Base-by-base conservation (phyloP, 2,888 invertebrate genomes). In the Coecobrya sp. region DNA sequence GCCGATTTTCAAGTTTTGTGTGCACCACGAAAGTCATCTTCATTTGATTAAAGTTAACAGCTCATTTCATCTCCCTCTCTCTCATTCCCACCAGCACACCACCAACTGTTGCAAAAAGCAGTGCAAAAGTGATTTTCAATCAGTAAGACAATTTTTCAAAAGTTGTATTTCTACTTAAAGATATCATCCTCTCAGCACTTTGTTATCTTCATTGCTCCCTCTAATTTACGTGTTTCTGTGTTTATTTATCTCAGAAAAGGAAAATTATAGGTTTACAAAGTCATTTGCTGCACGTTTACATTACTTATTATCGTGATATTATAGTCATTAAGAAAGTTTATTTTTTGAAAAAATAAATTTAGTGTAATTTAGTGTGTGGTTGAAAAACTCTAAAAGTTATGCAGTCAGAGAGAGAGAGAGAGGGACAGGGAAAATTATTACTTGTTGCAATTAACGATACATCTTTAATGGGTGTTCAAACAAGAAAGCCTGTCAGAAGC, bases 281-380 rank as follows among this genome's bases (percentile, higher is more conserved):
- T 16, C 86, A 70, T 86, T 86, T 70, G 19, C 70, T 68, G 30
- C 68, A 52, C 68, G 49, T 86, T 86, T 86, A 86, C 86, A 86
- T 86, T 68, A 86, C 45, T 86, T 68, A 86, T 84, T 84, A 42
- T 62, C 84, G 65, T 42, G 84, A 84, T 84, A 84, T 36, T 36
- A 84, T 84, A 84, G 84, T 36, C 42, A 59, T 84, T 84, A 82
- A 55, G 62, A 84, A 84, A 84, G 84, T 84, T 84, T 65, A 84
- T 42, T 84, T 76, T 49, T 49, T 25, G 65, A 68, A 68, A 30
- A 25, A 62, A 11, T 7, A 59, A 59, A 2, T 19, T 45, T 22
- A 52, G 4, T 25, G n/a, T n/a, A n/a, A n/a, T n/a, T n/a, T n/a
- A n/a, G n/a, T n/a, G n/a, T n/a, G 27, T 27, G 0, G 36, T 19